These are phyloP conservation scores for Hemicordylus capensis DNA, from an alignment of 2,113 vertebrate species.

Conservation along the genomic window DNA sequence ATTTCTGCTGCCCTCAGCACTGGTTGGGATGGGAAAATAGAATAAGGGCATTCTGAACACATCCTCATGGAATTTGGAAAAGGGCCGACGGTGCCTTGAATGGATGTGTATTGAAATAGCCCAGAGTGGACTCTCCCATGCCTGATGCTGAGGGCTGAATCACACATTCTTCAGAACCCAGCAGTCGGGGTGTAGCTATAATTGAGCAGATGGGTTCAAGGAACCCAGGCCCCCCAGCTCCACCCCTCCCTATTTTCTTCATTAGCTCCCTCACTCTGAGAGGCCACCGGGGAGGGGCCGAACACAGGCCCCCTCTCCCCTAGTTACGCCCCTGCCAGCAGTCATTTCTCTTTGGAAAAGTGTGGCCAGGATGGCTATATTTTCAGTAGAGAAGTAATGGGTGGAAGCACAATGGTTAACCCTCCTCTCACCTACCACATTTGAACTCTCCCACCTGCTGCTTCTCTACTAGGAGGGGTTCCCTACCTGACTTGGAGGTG, in stretches of 20 bases:
- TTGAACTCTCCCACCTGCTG: not conserved
- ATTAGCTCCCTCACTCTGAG: too few species aligned
- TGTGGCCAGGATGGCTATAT: not conserved
- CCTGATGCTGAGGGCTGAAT: not conserved
- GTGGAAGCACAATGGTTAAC: not conserved
- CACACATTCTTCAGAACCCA: not conserved
- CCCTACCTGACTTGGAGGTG: not conserved
- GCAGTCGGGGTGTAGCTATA: too few species aligned
- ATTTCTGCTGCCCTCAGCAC: slow-evolving; percentile 63
- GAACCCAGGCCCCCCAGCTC: too few species aligned
- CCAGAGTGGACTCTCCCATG: too few species aligned
- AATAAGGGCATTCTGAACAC: not conserved
- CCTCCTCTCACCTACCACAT: not conserved
- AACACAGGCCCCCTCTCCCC: too few species aligned
- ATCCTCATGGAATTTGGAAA: not conserved
- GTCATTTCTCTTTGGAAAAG: not conserved
- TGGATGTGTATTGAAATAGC: not conserved
- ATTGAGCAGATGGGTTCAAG: too few species aligned
- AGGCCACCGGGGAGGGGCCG: too few species aligned
- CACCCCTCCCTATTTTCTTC: too few species aligned
- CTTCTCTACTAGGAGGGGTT: not conserved
- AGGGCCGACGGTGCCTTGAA: not conserved
- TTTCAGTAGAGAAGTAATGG: not conserved
- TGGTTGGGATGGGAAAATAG: slow-evolving; percentile 8
- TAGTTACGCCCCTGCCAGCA: too few species aligned